These are phyloP conservation scores for Epinephelus lanceolatus DNA, from an alignment of 2,113 vertebrate species.

Conservation along the genomic window DNA sequence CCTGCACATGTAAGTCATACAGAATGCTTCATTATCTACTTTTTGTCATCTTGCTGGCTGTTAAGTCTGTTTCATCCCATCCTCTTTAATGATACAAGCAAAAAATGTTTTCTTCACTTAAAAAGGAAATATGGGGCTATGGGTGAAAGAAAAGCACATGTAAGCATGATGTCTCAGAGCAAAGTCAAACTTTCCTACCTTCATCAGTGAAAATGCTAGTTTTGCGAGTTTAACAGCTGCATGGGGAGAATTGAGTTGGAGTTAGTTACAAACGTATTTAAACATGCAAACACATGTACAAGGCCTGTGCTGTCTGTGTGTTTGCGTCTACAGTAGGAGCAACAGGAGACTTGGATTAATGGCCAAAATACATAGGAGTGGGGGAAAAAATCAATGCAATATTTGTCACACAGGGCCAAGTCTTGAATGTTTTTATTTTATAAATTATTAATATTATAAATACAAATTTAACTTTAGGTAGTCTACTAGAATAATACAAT, in stretches of 20 bases:
- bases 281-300: conserved; percentile 19
- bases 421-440: no score
- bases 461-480: no score
- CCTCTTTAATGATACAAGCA: neutral
- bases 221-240: conserved; percentile 1
- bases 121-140: conserved; percentile 37
- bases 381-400: no score
- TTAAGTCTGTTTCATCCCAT: neutral
- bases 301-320: no score
- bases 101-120: conserved; percentile 11
- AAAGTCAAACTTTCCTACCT: conserved; percentile 39
- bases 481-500: no score
- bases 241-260: neutral
- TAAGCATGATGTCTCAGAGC: neutral
- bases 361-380: no score
- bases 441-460: no score
- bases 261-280: neutral
- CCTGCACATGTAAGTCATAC: neutral
- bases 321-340: no score
- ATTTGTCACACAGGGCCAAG: no score
- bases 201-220: conserved; percentile 14
- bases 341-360: no score
- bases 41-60: no score
- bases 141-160: conserved; percentile 27
- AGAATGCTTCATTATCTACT: conserved; percentile 6